phyloP scores from a whole-genome alignment of 2,888 invertebrate species.

The Hyppa rectilinea region DNA sequence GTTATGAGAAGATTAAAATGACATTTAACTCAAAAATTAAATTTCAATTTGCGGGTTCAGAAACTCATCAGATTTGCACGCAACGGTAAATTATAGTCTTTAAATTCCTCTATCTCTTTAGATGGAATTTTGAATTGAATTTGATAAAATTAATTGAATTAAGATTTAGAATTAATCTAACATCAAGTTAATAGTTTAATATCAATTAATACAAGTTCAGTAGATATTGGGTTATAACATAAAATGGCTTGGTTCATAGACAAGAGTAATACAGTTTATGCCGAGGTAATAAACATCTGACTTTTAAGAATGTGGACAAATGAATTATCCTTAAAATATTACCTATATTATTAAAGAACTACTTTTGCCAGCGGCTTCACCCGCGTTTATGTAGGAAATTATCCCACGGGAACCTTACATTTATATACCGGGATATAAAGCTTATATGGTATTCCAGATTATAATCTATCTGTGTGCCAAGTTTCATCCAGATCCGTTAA shows the following conservation, averaged over 20 bases:
- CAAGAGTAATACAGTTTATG: background rate
- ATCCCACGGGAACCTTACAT: too few species aligned
- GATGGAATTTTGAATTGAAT: constrained; percentile 31
- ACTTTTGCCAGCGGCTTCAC: too few species aligned
- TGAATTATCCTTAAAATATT: background rate
- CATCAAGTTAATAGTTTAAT: constrained; percentile 1
- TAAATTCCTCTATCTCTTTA: constrained; percentile 30
- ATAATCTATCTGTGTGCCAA: too few species aligned
- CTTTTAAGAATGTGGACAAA: background rate
- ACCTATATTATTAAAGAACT: background rate
- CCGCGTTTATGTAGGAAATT: too few species aligned
- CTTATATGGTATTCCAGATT: too few species aligned
- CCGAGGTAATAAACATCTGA: background rate
- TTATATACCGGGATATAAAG: too few species aligned
- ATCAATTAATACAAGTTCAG: background rate
- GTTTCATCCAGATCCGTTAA: too few species aligned
- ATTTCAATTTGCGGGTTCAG: constrained; percentile 38
- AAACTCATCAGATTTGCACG: constrained; percentile 44
- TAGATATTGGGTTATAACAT: background rate
- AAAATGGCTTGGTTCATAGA: background rate
- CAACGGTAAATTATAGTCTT: constrained; percentile 24
- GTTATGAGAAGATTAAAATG: constrained; percentile 27
- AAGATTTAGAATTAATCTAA: constrained; percentile 16
- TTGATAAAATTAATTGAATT: constrained; percentile 34
- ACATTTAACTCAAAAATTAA: constrained; percentile 34